Percentiles rank a stretch among this genome's conserved stretches.
phyloP scores from a whole-genome alignment of 2,797 vertebrate species.

The Pseudocheirus occidentalis region DNA sequence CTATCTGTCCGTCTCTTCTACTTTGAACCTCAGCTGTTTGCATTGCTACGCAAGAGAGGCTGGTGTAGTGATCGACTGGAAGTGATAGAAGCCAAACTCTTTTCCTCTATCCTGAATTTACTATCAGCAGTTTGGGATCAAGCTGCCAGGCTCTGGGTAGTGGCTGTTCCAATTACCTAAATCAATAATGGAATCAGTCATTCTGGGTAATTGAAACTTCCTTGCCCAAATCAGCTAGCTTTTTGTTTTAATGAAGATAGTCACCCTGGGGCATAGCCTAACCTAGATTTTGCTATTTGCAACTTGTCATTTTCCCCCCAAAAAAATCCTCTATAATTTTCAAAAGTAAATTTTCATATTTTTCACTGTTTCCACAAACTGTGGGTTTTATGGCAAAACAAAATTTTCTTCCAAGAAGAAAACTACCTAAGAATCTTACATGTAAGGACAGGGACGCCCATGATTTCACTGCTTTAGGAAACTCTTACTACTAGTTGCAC shows the following conservation, averaged over 20 bases:
- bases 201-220: not conserved
- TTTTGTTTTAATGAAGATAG: conserved; percentile 10
- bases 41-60: not conserved
- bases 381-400: conserved; percentile 2
- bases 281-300: not conserved
- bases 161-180: not conserved
- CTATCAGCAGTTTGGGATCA: not conserved
- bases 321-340: not conserved
- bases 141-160: accelerated
- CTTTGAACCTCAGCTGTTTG: not conserved
- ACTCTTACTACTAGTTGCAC: not conserved
- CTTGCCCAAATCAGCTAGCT: not conserved
- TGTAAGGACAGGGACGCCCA: not conserved
- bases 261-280: not conserved
- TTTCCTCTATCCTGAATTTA: not conserved
- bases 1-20: not conserved
- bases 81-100: not conserved
- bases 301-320: conserved; percentile 22
- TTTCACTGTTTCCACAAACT: conserved; percentile 34
- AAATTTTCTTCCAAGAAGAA: not conserved
- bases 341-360: conserved; percentile 14
- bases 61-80: not conserved
- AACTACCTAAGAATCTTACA: not conserved
- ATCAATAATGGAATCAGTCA: not conserved
- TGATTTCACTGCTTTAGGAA: not conserved